A percentile compares a stretch with the other conserved stretches of the same genome.
phyloP scores from a whole-genome alignment of 2,888 invertebrate species.

The Netelia virgata region DNA sequence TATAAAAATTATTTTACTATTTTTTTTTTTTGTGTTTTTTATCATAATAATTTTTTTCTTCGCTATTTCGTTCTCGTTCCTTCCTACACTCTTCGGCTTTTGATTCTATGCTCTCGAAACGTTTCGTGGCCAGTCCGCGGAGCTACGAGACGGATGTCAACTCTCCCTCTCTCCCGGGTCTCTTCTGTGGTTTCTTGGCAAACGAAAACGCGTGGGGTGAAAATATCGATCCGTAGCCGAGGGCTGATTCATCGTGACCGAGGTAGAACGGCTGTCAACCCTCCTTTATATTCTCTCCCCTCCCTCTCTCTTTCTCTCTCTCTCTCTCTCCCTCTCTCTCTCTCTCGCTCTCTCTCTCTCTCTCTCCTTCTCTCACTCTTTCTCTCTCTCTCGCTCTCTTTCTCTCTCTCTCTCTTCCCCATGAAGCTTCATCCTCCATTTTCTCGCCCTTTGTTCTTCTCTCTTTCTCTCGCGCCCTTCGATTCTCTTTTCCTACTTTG shows the following conservation, averaged over 20 bases:
- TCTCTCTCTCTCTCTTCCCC: conserved; percentile 2
- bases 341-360: conserved; percentile 13
- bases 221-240: conserved; percentile 61
- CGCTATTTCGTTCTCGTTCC: neutral
- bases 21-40: neutral
- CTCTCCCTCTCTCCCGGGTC: neutral
- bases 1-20: neutral
- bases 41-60: neutral
- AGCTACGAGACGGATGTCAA: conserved; percentile 4
- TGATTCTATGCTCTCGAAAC: conserved; percentile 26
- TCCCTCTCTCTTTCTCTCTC: conserved; percentile 20
- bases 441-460: neutral
- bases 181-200: conserved; percentile 48
- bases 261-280: conserved; percentile 62
- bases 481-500: conserved; percentile 16
- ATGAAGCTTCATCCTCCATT: too few species aligned
- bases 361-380: conserved; percentile 16
- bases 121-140: neutral
- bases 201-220: conserved; percentile 54
- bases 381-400: conserved; percentile 22
- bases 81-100: conserved; percentile 41
- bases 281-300: conserved; percentile 31
- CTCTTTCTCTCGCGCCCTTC: conserved; percentile 21
- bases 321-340: conserved; percentile 14
- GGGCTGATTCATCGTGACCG: conserved; percentile 65